phyloP scores from a whole-genome alignment of 2,888 invertebrate species.

The Iselma pallidipennis region DNA sequence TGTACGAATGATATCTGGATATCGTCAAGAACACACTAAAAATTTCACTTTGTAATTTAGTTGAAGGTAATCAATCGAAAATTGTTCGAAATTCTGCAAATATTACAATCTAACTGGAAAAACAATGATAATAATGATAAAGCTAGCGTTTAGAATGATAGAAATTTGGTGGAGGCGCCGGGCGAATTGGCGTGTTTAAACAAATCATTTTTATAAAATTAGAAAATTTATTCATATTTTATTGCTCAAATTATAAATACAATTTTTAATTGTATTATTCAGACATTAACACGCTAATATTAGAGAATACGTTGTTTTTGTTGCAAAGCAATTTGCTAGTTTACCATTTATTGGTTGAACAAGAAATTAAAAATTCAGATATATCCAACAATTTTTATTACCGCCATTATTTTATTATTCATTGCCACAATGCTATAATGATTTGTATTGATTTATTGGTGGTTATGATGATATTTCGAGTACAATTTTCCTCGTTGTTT shows the following conservation, averaged over 20 bases:
- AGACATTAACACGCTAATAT: too few relatives aligned
- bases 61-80: not conserved
- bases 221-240: not conserved
- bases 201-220: not conserved
- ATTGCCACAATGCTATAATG: not conserved
- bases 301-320: too few relatives aligned
- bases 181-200: not conserved
- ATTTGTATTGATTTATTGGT: not conserved
- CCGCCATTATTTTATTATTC: not conserved
- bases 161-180: not conserved
- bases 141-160: too few relatives aligned
- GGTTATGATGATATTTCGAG: not conserved
- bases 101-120: too few relatives aligned
- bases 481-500: not conserved
- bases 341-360: too few relatives aligned
- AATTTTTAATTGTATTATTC: too few relatives aligned
- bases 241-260: too few relatives aligned
- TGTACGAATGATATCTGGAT: not conserved
- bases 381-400: too few relatives aligned
- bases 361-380: too few relatives aligned
- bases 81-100: too few relatives aligned
- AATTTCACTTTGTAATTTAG: not conserved
- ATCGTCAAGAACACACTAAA: not conserved
- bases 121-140: too few relatives aligned
- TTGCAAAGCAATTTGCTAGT: too few relatives aligned